Evolutionary conservation across 2,888 invertebrate genomes (phyloP), one percentile per base, ranked within the genome.

Genomic region (Xestobium rufovillosum): DNA sequence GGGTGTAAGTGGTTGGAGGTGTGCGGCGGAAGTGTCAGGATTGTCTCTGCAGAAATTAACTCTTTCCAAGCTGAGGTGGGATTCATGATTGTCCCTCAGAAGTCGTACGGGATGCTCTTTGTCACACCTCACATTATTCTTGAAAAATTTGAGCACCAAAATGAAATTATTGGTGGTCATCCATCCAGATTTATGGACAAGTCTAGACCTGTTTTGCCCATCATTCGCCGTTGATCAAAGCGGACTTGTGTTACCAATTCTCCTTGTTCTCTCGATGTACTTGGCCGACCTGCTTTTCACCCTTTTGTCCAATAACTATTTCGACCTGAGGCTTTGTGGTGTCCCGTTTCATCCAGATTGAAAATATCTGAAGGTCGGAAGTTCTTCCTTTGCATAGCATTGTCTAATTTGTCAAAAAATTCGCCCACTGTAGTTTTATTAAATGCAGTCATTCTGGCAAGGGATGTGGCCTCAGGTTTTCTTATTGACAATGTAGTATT

Each of bases 111-210:
- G 41, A 31, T 26, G n/a, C n/a, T n/a, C n/a, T n/a, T n/a, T n/a
- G n/a, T 46, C 37, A 26, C 42, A 42, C 28, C 37, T 43, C 2
- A 36, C 37, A 44, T 42, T 28, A 23, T 44, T 39, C 34, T 41
- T 34, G 30, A 55, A 52, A 39, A 48, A 45, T 38, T 44, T 32
- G 34, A 53, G 41, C 14, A 50, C 45, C 23, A 37, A 11, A 2
- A 49, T 25, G 34, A 52, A 53, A 10, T 46, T 37, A 14, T 50
- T 44, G 12, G 43, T 40, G 9, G 39, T 49, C 43, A 52, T 49
- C 50, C 51, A 56, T n/a, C 53, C 52, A 27, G 47, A 43, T 25
- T 42, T 39, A 38, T 45, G 45, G 23, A 48, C 53, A 19, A 50
- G 39, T 13, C 51, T n/a, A n/a, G n/a, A n/a, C n/a, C n/a, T n/a